phyloP scores from a whole-genome alignment of 2,113 vertebrate genomes.

The Turdus rufiventris region DNA sequence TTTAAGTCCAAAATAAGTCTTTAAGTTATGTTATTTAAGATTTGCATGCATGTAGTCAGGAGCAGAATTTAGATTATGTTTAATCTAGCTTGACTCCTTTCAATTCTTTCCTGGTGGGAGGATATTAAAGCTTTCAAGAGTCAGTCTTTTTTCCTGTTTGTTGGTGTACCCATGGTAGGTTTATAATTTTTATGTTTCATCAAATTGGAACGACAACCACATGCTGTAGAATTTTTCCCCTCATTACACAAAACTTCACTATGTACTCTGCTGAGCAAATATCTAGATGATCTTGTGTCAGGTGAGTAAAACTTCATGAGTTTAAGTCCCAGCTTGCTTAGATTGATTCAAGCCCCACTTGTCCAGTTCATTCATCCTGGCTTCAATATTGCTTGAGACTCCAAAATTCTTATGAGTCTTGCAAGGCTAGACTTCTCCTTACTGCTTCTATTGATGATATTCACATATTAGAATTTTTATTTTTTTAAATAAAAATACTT shows the following conservation, averaged over 20 bases:
- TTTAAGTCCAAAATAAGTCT: neutral
- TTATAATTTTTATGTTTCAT: constrained; percentile 39
- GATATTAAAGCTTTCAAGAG: constrained; percentile 19
- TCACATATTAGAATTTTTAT: neutral
- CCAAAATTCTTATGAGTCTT: neutral
- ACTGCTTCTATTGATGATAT: neutral
- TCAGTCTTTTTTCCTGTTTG: neutral
- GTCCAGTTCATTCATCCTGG: neutral
- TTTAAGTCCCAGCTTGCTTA: neutral
- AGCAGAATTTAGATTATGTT: constrained; percentile 21
- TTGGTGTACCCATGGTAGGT: neutral
- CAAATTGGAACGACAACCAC: constrained; percentile 8
- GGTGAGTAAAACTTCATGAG: constrained; percentile 19
- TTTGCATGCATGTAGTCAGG: constrained; percentile 17
- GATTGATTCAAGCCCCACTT: neutral
- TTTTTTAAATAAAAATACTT: neutral
- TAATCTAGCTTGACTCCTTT: neutral
- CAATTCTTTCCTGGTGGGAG: constrained; percentile 35
- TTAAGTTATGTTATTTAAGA: constrained; percentile 5
- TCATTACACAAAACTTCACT: constrained; percentile 16
- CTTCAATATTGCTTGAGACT: neutral
- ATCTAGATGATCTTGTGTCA: neutral
- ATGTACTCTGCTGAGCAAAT: neutral
- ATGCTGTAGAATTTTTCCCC: neutral
- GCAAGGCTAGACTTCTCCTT: neutral